Conservation (phyloP, 2,113 vertebrate species). For the Dendrocopos noguchii region DNA sequence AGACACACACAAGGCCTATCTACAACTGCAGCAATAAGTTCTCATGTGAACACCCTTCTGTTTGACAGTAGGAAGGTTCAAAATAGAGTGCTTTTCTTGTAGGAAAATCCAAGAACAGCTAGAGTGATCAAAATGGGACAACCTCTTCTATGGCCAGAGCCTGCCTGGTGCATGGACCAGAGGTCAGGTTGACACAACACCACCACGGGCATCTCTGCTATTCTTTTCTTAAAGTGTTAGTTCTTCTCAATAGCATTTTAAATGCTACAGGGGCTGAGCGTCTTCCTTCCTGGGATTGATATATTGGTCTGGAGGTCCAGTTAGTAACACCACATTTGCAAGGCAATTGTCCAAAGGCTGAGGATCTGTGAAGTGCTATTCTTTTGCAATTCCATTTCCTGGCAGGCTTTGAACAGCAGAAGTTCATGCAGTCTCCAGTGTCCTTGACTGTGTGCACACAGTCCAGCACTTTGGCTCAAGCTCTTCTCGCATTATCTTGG, state of each 20-base stretch:
- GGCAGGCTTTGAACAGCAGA: not conserved
- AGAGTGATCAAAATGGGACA: not conserved
- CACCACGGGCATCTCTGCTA: not conserved
- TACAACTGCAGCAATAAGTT: not conserved
- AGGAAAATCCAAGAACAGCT: not conserved
- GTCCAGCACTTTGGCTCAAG: not conserved
- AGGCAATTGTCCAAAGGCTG: not conserved
- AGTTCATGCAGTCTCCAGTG: not conserved
- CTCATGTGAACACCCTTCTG: fast-evolving
- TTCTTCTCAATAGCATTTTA: not conserved
- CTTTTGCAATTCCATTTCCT: not conserved
- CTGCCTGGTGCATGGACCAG: fast-evolving
- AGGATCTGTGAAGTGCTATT: not conserved
- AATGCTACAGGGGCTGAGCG: not conserved
- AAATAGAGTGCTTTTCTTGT: not conserved
- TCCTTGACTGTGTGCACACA: not conserved
- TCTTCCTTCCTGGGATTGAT: not conserved
- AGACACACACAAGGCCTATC: fast-evolving
- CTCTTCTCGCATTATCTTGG: not conserved
- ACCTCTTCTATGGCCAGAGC: not conserved
- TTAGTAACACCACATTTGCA: not conserved
- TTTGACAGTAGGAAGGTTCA: not conserved
- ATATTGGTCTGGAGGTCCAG: not conserved
- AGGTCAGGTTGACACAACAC: not conserved
- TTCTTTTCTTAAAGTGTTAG: not conserved